phyloP scores from a whole-genome alignment of 2,888 invertebrate species.

The Hemicrepidius hirtus region DNA sequence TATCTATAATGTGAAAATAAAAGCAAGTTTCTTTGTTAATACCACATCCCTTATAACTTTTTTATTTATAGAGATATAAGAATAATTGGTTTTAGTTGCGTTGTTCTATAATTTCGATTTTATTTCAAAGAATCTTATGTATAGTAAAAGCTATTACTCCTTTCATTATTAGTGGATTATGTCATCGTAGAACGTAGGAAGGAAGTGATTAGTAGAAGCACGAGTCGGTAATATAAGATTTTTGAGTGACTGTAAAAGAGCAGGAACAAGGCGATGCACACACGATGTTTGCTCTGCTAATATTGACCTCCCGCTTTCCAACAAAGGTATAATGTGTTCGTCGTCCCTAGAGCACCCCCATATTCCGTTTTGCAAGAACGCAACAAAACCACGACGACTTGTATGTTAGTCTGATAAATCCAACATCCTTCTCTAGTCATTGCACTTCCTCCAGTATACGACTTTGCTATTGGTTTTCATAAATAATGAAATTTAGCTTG shows the following conservation, averaged over 20 bases:
- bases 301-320: constrained; percentile 50
- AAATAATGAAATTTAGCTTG: constrained; percentile 1
- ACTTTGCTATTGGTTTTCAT: constrained; percentile 5
- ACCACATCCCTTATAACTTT: too few relatives aligned
- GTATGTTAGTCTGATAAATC: constrained; percentile 36
- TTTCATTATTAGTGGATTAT: constrained; percentile 27
- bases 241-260: constrained; percentile 40
- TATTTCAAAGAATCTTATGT: neutral
- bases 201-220: constrained; percentile 43
- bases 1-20: too few relatives aligned
- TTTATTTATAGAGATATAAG: too few relatives aligned
- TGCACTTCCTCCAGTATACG: constrained; percentile 27
- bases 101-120: too few relatives aligned
- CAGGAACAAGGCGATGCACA: constrained; percentile 42
- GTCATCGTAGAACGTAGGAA: constrained; percentile 29
- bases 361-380: constrained; percentile 23
- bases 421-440: constrained; percentile 28
- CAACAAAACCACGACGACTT: constrained; percentile 38
- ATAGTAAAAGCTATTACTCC: neutral
- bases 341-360: constrained; percentile 50
- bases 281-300: constrained; percentile 48
- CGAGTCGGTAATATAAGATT: constrained; percentile 37
- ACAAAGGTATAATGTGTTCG: constrained; percentile 55
- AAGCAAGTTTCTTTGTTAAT: too few relatives aligned
- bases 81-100: too few relatives aligned